These are phyloP conservation scores for Glyptemys insculpta DNA, from an alignment of 2,797 vertebrate species.

Conservation along the genomic window DNA sequence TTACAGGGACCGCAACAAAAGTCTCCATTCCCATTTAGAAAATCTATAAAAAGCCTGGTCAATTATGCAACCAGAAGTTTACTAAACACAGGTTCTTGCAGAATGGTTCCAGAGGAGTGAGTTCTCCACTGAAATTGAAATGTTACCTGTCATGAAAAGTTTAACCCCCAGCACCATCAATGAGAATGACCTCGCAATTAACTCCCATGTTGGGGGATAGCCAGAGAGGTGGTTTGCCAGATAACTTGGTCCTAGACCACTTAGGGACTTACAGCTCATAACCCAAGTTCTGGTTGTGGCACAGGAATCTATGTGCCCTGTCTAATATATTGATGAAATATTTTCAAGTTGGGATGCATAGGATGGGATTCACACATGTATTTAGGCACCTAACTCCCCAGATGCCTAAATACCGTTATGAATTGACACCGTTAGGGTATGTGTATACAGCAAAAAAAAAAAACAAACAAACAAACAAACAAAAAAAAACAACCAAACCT, in stretches of 20 bases:
- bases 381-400: neutral
- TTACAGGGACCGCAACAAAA: neutral
- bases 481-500: neutral
- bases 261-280: neutral
- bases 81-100: neutral
- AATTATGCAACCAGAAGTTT: neutral
- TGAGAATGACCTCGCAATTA: neutral
- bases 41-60: neutral
- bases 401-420: neutral
- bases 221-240: neutral
- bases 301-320: neutral
- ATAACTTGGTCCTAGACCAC: neutral
- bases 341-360: neutral
- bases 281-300: neutral
- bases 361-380: neutral
- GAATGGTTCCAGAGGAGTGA: neutral
- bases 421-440: too few species aligned
- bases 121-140: neutral
- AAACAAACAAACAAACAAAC: neutral
- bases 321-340: neutral
- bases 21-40: neutral
- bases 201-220: neutral
- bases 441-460: too few species aligned
- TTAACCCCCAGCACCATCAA: neutral
- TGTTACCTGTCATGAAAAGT: neutral